phyloP scores from a whole-genome alignment of 2,113 vertebrate species.

The Nannospalax galili region DNA sequence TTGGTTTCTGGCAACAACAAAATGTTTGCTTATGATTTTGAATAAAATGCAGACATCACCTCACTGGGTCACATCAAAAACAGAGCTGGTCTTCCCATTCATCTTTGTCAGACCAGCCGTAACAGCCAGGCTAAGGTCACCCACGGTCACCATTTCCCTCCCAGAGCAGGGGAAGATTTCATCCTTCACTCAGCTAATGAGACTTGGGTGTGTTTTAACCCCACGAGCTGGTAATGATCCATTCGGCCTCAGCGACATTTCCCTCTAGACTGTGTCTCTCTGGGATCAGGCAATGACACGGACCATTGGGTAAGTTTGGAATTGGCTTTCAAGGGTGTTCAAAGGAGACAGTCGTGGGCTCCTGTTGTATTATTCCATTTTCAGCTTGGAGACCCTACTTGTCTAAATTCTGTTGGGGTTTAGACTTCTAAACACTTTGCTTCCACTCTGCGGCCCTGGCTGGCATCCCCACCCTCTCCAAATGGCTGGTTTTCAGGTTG shows the following conservation, averaged over 20 bases:
- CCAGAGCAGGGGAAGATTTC: neutral
- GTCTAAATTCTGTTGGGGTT: neutral
- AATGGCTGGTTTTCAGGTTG: neutral
- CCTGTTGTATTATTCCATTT: neutral
- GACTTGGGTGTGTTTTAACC: neutral
- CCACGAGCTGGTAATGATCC: neutral
- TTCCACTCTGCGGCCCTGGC: neutral
- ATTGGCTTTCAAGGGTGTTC: neutral
- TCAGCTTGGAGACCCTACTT: neutral
- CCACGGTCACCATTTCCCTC: neutral
- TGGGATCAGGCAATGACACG: neutral
- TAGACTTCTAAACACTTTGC: neutral
- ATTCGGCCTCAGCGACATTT: neutral
- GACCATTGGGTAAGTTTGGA: neutral
- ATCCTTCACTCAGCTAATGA: neutral
- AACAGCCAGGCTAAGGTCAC: conserved; percentile 2
- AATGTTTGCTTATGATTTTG: conserved; percentile 52
- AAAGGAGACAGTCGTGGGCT: neutral
- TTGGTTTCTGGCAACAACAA: conserved; percentile 59
- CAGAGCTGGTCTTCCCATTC: conserved; percentile 54
- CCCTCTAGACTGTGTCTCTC: neutral
- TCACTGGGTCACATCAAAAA: conserved; percentile 65
- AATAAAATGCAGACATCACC: conserved; percentile 72
- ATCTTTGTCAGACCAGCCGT: conserved; percentile 41
- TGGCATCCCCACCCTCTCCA: neutral